Evolutionary conservation across 1,140 invertebrate genomes (phyloP), one percentile per base, ranked within the genome.

Genomic region (Drosophila parvula): DNA sequence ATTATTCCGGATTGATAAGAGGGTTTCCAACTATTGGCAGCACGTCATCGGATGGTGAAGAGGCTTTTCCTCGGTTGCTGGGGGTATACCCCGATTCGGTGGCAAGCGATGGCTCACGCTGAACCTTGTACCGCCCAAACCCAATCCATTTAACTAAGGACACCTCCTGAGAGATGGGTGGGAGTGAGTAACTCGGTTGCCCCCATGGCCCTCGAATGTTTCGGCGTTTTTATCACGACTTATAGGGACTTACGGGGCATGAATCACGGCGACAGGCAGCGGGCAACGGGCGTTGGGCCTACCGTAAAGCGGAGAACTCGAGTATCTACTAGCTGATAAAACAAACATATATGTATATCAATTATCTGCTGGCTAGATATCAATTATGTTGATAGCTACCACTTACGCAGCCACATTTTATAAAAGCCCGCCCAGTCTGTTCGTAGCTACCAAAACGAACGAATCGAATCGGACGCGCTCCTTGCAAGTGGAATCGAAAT

Each of bases 251-350:
- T 71, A 70, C 22, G 28, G 6, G 1, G 10, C 36, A 58, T 71
- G 68, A 71, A 71, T 71, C 68, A 71, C 68, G 43, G 50, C 34
- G 2, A 36, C 32, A 22, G 51, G 51, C 51, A 38, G 51, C 51
- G 12, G 51, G 32, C 51, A 38, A 32, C 51, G 12, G 50, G n/a
- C 47, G 45, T 40, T 30, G 32, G 47, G 61, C 65, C 43, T 36
- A 59, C 65, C 30, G 68, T 50, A 56, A 56, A 67, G 11, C 30
- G 36, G 27, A 30, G 34, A 16, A 50, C 51, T 34, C 67, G 36
- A 71, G 65, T 71, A 71, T 71, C 68, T 71, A 43, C 51, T 53
- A 71, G 65, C 68, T 71, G 68, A 71, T 71, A 71, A 71, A 41
- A 71, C 32, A 71, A 41, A 71, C 32, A 36, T 22, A 10, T 53